Percentiles rank a stretch among this genome's conserved stretches.
Evolutionary conservation across 2,113 vertebrate genomes (phyloP).

Genomic region (Triplophysa tibetana): DNA sequence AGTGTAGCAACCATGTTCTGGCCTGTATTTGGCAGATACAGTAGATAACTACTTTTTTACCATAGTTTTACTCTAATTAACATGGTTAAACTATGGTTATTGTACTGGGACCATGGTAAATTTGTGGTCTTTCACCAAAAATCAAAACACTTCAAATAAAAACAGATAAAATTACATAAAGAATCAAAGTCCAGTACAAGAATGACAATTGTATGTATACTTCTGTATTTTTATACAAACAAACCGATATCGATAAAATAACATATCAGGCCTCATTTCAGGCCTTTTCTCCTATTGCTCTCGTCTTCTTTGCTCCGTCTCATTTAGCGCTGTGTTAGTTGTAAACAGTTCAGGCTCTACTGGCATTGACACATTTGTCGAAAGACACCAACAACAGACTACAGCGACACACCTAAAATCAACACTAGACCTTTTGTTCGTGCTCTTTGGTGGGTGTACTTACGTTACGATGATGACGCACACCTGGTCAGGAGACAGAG

Average conservation of each 20-base stretch:
- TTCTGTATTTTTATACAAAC: too few species aligned
- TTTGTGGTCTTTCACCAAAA: too few species aligned
- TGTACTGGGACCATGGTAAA: too few species aligned
- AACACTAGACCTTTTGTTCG: constrained; percentile 19
- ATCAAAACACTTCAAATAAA: too few species aligned
- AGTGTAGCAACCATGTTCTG: too few species aligned
- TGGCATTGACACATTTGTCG: not conserved
- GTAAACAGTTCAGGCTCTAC: constrained; percentile 6
- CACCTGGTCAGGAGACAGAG: constrained; percentile 32
- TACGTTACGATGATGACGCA: not conserved
- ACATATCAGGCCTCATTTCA: not conserved
- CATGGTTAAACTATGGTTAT: too few species aligned
- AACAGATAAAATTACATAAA: too few species aligned
- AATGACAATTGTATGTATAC: too few species aligned
- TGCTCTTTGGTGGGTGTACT: not conserved
- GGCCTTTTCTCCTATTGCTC: not conserved
- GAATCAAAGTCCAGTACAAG: too few species aligned
- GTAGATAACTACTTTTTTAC: too few species aligned
- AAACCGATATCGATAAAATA: not conserved
- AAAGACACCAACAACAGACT: not conserved
- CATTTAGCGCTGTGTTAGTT: not conserved
- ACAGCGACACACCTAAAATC: not conserved
- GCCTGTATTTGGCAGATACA: not conserved
- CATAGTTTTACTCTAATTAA: too few species aligned
- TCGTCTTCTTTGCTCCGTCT: not conserved